phyloP scores from a whole-genome alignment of 1,140 invertebrate genomes.

The Reticulitermes speratus region DNA sequence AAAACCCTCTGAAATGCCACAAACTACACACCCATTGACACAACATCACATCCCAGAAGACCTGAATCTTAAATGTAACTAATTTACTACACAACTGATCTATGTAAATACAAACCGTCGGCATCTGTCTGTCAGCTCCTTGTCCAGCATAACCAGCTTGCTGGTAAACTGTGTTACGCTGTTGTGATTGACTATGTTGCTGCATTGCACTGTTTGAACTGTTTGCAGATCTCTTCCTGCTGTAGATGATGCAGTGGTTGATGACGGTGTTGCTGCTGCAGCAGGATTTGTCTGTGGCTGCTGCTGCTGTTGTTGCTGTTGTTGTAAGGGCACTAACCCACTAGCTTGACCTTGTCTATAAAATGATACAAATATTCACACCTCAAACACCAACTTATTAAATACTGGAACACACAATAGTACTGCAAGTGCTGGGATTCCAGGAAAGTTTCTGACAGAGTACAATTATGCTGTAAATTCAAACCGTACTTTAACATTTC shows the following conservation, averaged over 20 bases:
- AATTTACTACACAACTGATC: too few species aligned
- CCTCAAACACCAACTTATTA: too few species aligned
- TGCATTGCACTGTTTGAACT: constrained; percentile 28
- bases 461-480: too few species aligned
- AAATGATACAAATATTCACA: neutral
- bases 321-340: neutral
- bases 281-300: neutral
- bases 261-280: neutral
- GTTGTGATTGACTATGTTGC: constrained; percentile 16
- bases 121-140: neutral
- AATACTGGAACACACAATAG: too few species aligned
- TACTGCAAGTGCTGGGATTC: too few species aligned
- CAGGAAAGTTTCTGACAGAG: too few species aligned
- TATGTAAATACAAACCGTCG: neutral
- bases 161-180: neutral
- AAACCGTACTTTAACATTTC: too few species aligned
- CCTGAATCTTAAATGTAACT: too few species aligned
- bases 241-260: neutral
- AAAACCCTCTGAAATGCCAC: too few species aligned
- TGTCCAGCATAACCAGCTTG: neutral
- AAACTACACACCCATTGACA: too few species aligned
- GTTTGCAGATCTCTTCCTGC: neutral
- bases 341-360: constrained; percentile 4
- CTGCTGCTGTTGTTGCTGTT: neutral
- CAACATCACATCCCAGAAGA: too few species aligned